These are phyloP conservation scores for Coelogynopora nodosa DNA, from an alignment of 2,888 invertebrate genomes.

Conservation along the genomic window DNA sequence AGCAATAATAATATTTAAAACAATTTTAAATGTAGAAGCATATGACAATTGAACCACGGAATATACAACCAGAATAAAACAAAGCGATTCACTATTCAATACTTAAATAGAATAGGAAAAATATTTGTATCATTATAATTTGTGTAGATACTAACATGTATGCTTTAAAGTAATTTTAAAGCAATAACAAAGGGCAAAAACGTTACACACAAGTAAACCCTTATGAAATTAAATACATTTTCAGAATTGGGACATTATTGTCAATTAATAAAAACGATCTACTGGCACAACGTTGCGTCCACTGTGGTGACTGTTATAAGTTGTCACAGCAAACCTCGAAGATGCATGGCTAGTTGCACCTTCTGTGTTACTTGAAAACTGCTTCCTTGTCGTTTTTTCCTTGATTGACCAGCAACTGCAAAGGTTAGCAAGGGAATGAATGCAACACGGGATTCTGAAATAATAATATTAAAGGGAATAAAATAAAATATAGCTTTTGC, in stretches of 20 bases:
- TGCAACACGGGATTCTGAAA: constrained; percentile 28
- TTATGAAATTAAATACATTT: background rate
- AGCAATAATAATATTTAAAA: background rate
- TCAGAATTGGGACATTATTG: background rate
- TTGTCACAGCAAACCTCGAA: background rate
- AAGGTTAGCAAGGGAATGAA: background rate
- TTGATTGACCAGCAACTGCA: background rate
- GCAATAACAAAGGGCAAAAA: background rate
- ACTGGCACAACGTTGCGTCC: constrained; percentile 17
- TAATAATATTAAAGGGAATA: background rate
- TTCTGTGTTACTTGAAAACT: constrained; percentile 23
- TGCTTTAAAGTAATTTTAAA: too few species aligned
- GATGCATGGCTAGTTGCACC: background rate
- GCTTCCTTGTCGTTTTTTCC: background rate
- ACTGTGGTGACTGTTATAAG: constrained; percentile 20
- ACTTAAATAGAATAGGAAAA: constrained; percentile 19
- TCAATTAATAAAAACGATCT: constrained; percentile 4
- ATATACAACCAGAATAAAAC: background rate
- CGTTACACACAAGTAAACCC: background rate
- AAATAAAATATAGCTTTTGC: background rate
- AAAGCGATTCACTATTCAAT: constrained; percentile 14
- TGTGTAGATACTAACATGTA: constrained; percentile 7
- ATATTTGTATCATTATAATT: constrained; percentile 6
- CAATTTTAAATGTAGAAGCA: background rate
- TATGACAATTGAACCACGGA: background rate